Conservation (phyloP, 2,797 vertebrate genomes). For the Glossophaga mutica region DNA sequence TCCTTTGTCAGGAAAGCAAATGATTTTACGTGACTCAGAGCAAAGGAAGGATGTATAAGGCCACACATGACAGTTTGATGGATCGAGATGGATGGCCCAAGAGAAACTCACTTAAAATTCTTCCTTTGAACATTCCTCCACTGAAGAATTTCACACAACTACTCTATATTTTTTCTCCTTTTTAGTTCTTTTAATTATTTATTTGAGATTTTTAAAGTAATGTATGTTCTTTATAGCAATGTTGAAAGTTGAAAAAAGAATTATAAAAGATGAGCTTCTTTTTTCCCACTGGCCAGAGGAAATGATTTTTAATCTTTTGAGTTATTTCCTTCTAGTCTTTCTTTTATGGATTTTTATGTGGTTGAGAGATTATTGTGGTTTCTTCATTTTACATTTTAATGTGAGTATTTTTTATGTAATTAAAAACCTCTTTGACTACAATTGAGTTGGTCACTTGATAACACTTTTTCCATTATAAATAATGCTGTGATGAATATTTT, state of each 20-base stretch:
- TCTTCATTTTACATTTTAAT: constrained; percentile 30
- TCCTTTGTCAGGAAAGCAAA: constrained; percentile 55
- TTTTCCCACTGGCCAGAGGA: background rate
- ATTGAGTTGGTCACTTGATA: background rate
- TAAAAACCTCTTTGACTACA: background rate
- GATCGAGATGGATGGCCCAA: constrained; percentile 57
- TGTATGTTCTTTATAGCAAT: background rate
- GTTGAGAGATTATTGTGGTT: background rate
- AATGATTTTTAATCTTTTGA: constrained; percentile 19
- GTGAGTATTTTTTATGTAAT: background rate
- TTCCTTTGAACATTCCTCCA: constrained; percentile 57
- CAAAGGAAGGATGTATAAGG: constrained; percentile 54
- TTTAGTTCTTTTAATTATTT: constrained; percentile 38
- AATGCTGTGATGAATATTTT: background rate
- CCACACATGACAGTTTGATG: constrained; percentile 62
- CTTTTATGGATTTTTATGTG: background rate
- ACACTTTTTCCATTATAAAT: background rate
- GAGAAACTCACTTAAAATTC: constrained; percentile 65
- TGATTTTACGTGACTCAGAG: constrained; percentile 51
- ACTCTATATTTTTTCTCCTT: background rate
- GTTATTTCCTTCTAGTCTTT: constrained; percentile 50
- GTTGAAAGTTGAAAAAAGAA: background rate
- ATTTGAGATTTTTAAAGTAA: constrained; percentile 40
- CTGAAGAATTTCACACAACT: background rate
- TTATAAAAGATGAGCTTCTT: background rate